Percentiles rank a stretch among this genome's conserved stretches.
These are phyloP conservation scores for Psittacula cyanocephala DNA, from an alignment of 2,113 vertebrate species.

Conservation along the genomic window DNA sequence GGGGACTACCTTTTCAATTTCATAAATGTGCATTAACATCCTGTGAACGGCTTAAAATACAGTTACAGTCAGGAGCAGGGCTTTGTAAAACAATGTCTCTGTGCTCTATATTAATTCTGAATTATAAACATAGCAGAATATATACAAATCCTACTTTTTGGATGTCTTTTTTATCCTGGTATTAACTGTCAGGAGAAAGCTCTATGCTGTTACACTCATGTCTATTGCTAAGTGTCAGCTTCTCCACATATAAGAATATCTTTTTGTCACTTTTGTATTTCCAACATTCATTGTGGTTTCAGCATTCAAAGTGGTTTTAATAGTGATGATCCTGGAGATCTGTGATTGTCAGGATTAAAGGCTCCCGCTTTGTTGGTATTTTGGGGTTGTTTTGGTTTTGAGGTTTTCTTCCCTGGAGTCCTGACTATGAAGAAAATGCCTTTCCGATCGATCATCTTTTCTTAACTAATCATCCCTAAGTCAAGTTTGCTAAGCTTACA, in stretches of 20 bases:
- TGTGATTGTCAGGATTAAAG: background rate
- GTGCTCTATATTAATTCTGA: constrained; percentile 29
- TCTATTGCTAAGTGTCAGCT: background rate
- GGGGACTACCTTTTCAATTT: constrained; percentile 8
- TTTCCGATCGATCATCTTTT: background rate
- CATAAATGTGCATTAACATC: constrained; percentile 10
- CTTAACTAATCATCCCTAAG: background rate
- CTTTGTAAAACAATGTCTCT: background rate
- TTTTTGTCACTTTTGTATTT: background rate
- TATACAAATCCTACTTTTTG: background rate
- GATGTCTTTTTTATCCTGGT: background rate
- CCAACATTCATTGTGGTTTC: background rate
- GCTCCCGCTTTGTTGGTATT: background rate
- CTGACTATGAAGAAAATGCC: background rate
- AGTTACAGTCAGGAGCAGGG: background rate
- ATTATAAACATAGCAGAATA: constrained; percentile 19
- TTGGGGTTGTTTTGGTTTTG: background rate
- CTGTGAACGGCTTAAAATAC: background rate
- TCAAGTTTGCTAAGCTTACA: background rate
- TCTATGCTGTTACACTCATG: background rate
- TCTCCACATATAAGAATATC: background rate
- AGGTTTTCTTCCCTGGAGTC: background rate
- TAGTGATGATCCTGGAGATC: background rate
- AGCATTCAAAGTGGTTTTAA: background rate
- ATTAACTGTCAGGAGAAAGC: constrained; percentile 3